Conservation (phyloP, 2,888 invertebrate species). For the Luperina nickerlii region DNA sequence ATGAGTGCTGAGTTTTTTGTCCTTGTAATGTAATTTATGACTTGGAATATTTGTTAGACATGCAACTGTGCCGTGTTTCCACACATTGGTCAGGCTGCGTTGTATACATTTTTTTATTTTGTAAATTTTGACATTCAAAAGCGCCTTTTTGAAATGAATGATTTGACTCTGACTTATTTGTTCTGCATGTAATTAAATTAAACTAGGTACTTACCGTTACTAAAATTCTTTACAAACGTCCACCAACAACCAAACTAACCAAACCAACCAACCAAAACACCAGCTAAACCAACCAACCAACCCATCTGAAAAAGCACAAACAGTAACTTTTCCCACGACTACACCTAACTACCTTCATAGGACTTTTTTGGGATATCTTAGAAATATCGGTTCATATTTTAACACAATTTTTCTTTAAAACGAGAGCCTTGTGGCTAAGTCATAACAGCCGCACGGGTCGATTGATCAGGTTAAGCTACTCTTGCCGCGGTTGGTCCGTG, state of each 20-base stretch:
- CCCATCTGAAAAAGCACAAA: background rate
- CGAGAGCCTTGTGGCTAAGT: too few species aligned
- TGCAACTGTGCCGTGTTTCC: background rate
- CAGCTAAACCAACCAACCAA: too few species aligned
- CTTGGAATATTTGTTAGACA: constrained; percentile 11
- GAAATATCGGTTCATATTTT: background rate
- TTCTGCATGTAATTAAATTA: background rate
- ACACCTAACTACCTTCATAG: too few species aligned
- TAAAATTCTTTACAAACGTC: background rate
- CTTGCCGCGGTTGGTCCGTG: too few species aligned
- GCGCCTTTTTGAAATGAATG: too few species aligned
- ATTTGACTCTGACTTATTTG: too few species aligned
- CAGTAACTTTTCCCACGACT: too few species aligned
- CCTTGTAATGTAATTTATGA: constrained; percentile 27
- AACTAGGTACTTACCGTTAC: background rate
- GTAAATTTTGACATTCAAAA: background rate
- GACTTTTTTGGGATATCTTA: background rate
- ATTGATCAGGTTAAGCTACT: too few species aligned
- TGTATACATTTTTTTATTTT: background rate
- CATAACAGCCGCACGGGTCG: too few species aligned
- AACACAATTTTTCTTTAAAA: background rate
- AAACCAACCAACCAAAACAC: too few species aligned
- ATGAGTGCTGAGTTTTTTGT: constrained; percentile 35
- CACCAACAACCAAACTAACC: too few species aligned
- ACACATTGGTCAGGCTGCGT: background rate